These are phyloP conservation scores for Drosophila asahinai DNA, from an alignment of 1,140 invertebrate species.

Conservation along the genomic window DNA sequence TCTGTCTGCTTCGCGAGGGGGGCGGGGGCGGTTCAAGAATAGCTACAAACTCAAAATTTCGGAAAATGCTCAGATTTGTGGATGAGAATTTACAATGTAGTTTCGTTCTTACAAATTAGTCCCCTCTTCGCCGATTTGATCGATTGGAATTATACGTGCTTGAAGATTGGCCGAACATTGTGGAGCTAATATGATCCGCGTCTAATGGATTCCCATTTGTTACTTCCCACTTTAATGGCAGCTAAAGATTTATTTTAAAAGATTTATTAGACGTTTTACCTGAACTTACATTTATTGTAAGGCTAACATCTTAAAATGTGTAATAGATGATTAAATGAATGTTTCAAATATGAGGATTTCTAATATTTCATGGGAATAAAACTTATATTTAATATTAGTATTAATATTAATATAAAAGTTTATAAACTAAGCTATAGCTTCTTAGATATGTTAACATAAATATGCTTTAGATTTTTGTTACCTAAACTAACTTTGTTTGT, in stretches of 20 bases:
- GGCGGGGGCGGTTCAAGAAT: constrained; percentile 11
- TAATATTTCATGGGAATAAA: too few species aligned
- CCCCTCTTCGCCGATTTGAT: constrained; percentile 16
- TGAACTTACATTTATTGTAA: not conserved
- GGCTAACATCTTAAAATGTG: not conserved
- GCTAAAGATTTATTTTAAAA: not conserved
- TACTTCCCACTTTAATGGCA: not conserved
- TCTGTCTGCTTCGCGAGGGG: constrained; percentile 28
- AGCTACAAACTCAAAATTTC: constrained; percentile 20
- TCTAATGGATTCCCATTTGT: constrained; percentile 4
- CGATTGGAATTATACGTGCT: constrained; percentile 32
- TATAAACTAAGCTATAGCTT: too few species aligned
- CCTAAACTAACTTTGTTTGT: too few species aligned
- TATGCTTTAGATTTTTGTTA: too few species aligned
- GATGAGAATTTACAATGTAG: constrained; percentile 3
- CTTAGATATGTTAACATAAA: too few species aligned
- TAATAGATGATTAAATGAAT: too few species aligned
- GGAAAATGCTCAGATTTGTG: constrained; percentile 45
- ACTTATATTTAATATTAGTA: too few species aligned
- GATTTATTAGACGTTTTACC: not conserved
- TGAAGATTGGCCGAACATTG: not conserved
- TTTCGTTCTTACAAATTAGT: constrained; percentile 20
- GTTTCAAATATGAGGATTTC: too few species aligned
- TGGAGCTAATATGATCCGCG: not conserved
- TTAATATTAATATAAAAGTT: too few species aligned